phyloP scores from a whole-genome alignment of 2,113 vertebrate species.

The Brienomyrus longianalis region DNA sequence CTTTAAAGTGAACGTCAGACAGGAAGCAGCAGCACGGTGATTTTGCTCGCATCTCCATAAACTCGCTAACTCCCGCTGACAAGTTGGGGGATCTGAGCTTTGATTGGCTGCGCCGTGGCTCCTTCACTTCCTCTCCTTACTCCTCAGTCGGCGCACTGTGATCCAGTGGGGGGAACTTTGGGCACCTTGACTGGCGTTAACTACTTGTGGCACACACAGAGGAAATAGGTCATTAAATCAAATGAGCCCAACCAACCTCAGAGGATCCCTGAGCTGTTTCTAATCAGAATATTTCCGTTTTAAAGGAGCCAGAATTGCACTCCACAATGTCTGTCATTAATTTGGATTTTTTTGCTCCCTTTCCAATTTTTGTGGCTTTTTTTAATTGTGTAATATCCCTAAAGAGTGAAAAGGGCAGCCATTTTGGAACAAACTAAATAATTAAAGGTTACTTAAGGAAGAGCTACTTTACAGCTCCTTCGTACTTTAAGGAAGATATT shows the following conservation, averaged over 20 bases:
- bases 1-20: constrained; percentile 10
- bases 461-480: constrained; percentile 43
- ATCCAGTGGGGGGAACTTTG: constrained; percentile 55
- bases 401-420: constrained; percentile 48
- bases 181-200: constrained; percentile 70
- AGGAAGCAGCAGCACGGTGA: constrained; percentile 19
- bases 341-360: constrained; percentile 25
- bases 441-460: constrained; percentile 53
- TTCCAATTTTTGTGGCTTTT: background rate
- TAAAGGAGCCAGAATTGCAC: constrained; percentile 47
- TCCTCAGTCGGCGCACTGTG: constrained; percentile 7
- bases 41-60: background rate
- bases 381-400: constrained; percentile 17
- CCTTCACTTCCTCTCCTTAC: background rate
- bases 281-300: constrained; percentile 68
- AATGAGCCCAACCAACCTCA: constrained; percentile 61
- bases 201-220: constrained; percentile 67
- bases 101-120: background rate
- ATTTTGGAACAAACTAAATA: constrained; percentile 57
- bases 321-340: constrained; percentile 43
- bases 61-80: constrained; percentile 24
- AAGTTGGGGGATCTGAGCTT: background rate
- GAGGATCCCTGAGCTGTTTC: constrained; percentile 67
- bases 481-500: background rate
- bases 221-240: constrained; percentile 76